These are phyloP conservation scores for Anoplophora glabripennis DNA, from an alignment of 1,140 invertebrate species.

Conservation along the genomic window DNA sequence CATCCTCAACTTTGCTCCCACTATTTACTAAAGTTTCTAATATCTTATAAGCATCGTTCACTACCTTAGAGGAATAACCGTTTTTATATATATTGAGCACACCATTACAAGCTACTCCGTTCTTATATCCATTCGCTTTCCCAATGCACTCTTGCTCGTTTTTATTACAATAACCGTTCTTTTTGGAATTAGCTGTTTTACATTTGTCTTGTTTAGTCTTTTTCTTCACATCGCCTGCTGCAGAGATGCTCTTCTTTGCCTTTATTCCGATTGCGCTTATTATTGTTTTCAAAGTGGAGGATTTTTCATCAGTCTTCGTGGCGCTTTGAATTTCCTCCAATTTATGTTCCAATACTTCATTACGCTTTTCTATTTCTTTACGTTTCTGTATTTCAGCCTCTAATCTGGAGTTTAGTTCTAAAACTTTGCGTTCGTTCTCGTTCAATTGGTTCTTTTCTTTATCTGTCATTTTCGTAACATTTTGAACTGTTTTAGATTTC, in stretches of 20 bases:
- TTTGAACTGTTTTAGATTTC: slow-evolving; percentile 34
- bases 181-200: not conserved
- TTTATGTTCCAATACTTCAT: slow-evolving; percentile 35
- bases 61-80: slow-evolving; percentile 8
- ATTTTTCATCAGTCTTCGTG: not conserved
- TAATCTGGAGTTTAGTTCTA: slow-evolving; percentile 31
- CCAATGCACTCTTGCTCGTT: not conserved
- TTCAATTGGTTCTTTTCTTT: slow-evolving; percentile 8
- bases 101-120: slow-evolving; percentile 9
- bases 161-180: not conserved
- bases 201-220: not conserved
- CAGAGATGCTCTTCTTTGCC: slow-evolving; percentile 4
- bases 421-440: slow-evolving; percentile 29
- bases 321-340: slow-evolving; percentile 27
- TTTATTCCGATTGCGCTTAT: slow-evolving; percentile 2
- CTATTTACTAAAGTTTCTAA: slow-evolving; percentile 36
- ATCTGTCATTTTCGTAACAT: slow-evolving; percentile 22
- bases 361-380: slow-evolving; percentile 34
- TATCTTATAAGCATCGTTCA: slow-evolving; percentile 25
- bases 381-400: slow-evolving; percentile 37
- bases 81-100: slow-evolving; percentile 15
- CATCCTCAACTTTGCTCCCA: slow-evolving; percentile 17
- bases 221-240: slow-evolving; percentile 9
- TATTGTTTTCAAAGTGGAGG: not conserved
- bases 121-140: slow-evolving; percentile 16